Percentiles rank a stretch among this genome's conserved stretches.
Conservation (phyloP, 2,888 invertebrate species). For the Candidula unifasciata region DNA sequence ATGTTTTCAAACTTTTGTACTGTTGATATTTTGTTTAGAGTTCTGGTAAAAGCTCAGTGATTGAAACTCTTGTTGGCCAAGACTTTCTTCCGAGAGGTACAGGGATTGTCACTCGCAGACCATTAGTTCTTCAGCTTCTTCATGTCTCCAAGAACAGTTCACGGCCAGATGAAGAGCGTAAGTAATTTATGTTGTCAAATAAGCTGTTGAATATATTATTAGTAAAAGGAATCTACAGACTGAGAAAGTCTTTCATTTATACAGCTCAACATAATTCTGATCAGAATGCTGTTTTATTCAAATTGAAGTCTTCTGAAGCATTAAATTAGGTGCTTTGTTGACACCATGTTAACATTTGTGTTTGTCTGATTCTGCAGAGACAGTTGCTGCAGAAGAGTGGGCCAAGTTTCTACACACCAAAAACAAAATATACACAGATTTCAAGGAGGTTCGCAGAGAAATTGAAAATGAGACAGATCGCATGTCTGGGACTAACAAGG, state of each 20-base stretch:
- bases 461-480: constrained; percentile 96
- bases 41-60: constrained; percentile 99
- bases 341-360: too few species aligned
- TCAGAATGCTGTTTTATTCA: too few species aligned
- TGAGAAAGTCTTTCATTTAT: too few species aligned
- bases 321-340: too few species aligned
- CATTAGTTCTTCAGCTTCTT: constrained; percentile 93
- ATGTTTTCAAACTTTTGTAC: neutral
- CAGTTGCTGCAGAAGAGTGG: constrained; percentile 93
- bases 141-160: constrained; percentile 89
- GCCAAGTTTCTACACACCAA: constrained; percentile 96
- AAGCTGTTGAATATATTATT: too few species aligned
- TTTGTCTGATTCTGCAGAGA: constrained; percentile 81
- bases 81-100: constrained; percentile 98
- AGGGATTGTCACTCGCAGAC: constrained; percentile 97
- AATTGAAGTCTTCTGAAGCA: too few species aligned
- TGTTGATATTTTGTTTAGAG: constrained; percentile 84
- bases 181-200: neutral
- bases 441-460: constrained; percentile 92
- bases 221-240: too few species aligned
- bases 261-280: too few species aligned
- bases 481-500: constrained; percentile 94
- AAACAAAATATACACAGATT: constrained; percentile 91
- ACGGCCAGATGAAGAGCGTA: neutral
- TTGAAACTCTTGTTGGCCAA: constrained; percentile 97